These are phyloP conservation scores for Daboia siamensis DNA, from an alignment of 2,113 vertebrate species.

Conservation along the genomic window DNA sequence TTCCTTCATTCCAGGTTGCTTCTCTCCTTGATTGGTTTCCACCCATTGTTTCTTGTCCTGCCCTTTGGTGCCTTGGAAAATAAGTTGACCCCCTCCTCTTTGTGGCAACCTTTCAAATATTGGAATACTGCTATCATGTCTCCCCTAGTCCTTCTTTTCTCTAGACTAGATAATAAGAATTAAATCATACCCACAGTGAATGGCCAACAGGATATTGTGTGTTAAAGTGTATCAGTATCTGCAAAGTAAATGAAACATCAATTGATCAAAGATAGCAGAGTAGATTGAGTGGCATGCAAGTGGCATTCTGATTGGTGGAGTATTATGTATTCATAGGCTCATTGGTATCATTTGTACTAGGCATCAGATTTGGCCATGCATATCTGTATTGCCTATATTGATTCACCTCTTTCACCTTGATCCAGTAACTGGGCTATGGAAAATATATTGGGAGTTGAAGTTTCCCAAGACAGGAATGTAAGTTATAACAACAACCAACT, in stretches of 20 bases:
- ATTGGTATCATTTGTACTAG: no score
- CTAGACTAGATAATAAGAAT: not conserved
- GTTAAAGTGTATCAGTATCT: not conserved
- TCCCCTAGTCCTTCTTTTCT: no score
- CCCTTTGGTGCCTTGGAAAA: no score
- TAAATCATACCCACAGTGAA: not conserved
- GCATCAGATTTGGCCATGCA: no score
- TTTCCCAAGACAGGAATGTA: not conserved
- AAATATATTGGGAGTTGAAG: not conserved
- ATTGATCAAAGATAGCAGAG: not conserved
- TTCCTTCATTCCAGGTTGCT: no score
- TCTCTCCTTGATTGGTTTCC: no score
- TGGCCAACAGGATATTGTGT: not conserved
- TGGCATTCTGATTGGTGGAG: not conserved
- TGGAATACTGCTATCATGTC: no score
- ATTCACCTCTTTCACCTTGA: not conserved
- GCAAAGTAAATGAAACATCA: not conserved
- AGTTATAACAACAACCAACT: not conserved
- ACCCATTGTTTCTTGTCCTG: no score
- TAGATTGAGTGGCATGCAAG: not conserved
- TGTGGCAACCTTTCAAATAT: no score
- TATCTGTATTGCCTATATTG: not conserved
- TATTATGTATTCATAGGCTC: no score
- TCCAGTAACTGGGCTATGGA: not conserved
- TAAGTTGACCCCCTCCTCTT: no score